phyloP scores from a whole-genome alignment of 2,797 vertebrate species.

The Scleropages formosus region DNA sequence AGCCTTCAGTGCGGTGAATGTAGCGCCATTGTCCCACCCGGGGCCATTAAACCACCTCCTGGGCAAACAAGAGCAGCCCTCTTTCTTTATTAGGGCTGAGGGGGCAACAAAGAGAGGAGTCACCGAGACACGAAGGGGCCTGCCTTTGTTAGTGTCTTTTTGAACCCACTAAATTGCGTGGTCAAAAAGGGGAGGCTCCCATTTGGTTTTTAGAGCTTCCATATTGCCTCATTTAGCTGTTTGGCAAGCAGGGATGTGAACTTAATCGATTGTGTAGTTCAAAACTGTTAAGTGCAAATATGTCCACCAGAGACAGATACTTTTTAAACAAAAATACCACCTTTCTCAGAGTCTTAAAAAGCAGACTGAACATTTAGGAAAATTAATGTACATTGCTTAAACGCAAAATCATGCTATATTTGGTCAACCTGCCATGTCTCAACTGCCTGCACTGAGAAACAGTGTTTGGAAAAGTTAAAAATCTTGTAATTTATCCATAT shows the following conservation, averaged over 20 bases:
- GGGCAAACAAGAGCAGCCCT: slow-evolving; percentile 81
- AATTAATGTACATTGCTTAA: no score
- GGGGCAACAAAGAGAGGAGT: slow-evolving; percentile 77
- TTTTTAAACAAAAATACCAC: slow-evolving; percentile 48
- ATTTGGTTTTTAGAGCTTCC: slow-evolving; percentile 87
- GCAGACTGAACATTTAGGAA: no score
- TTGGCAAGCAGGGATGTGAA: slow-evolving; percentile 96
- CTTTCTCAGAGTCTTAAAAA: background rate
- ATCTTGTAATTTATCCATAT: no score
- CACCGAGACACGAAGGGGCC: slow-evolving; percentile 75
- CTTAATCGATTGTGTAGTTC: slow-evolving; percentile 93
- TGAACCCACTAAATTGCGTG: slow-evolving; percentile 84
- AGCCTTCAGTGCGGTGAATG: slow-evolving; percentile 74
- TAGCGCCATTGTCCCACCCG: slow-evolving; percentile 77
- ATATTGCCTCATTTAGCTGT: slow-evolving; percentile 83
- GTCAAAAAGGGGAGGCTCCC: slow-evolving; percentile 89
- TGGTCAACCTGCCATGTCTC: no score
- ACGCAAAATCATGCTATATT: no score
- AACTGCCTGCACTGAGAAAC: no score
- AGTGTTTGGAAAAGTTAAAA: no score
- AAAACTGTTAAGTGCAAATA: slow-evolving; percentile 60
- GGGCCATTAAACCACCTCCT: slow-evolving; percentile 84
- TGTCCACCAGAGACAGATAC: slow-evolving; percentile 60
- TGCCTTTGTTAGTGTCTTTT: slow-evolving; percentile 84
- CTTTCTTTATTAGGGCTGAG: slow-evolving; percentile 80